Conservation (phyloP, 2,797 vertebrate genomes). For the Mastacembelus armatus region DNA sequence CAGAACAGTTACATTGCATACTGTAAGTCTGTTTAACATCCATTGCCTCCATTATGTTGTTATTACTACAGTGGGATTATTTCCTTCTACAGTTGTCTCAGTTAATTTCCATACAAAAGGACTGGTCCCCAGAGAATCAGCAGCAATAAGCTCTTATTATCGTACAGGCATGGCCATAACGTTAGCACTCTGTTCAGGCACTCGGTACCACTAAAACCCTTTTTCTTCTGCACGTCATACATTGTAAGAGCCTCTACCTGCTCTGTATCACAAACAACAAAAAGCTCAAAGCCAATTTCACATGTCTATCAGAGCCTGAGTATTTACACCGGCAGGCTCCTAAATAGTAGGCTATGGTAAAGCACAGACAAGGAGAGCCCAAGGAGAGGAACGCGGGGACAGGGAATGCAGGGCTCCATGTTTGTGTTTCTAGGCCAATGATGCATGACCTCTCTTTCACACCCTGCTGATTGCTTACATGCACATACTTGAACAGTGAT, state of each 20-base stretch:
- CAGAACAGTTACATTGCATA: slow-evolving; percentile 11
- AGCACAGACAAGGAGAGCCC: slow-evolving; percentile 36
- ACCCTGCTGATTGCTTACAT: slow-evolving; percentile 75
- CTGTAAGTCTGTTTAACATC: slow-evolving; percentile 31
- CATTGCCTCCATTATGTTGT: slow-evolving; percentile 31
- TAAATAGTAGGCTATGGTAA: slow-evolving; percentile 41
- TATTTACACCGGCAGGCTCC: slow-evolving; percentile 33
- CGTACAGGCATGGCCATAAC: slow-evolving; percentile 5
- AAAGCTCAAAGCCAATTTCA: slow-evolving; percentile 48
- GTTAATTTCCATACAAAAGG: slow-evolving; percentile 63
- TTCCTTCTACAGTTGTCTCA: slow-evolving; percentile 50
- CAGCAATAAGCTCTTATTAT: slow-evolving; percentile 50
- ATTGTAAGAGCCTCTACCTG: slow-evolving; percentile 19
- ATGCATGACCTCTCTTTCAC: slow-evolving; percentile 79
- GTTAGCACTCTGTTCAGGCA: slow-evolving; percentile 21
- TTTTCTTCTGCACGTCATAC: slow-evolving; percentile 20
- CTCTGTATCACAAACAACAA: slow-evolving; percentile 24
- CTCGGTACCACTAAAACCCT: slow-evolving; percentile 11
- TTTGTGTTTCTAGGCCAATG: slow-evolving; percentile 71
- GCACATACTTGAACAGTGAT: slow-evolving; percentile 54
- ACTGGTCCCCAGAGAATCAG: slow-evolving; percentile 34
- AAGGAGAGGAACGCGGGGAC: slow-evolving; percentile 35
- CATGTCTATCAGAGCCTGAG: slow-evolving; percentile 37
- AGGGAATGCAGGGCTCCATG: slow-evolving; percentile 38
- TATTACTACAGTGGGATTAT: slow-evolving; percentile 45